Evolutionary conservation across 2,113 vertebrate species (phyloP), one percentile per base, ranked within the genome.

Genomic region (Dromaius novaehollandiae): DNA sequence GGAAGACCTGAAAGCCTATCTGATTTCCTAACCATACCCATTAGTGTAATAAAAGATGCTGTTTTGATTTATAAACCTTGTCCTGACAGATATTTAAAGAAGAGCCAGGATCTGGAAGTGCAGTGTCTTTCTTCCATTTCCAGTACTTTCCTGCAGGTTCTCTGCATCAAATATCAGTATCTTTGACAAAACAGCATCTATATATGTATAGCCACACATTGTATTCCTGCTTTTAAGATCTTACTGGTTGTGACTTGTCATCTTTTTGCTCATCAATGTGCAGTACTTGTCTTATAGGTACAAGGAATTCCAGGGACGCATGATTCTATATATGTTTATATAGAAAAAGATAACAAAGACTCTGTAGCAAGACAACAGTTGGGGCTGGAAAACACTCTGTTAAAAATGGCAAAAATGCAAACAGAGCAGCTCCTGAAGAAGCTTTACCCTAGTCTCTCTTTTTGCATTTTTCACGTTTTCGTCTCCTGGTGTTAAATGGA

Each of bases 251-350:
- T 53, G n/a, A 56, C 48, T 80, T 13, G 25, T 60, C 55, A 65
- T 46, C 21, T 83, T 86, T 83, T 81, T 64, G 21, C 16, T 68
- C 64, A 61, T 70, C 40, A 48, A n/a, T 30, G 48, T 48, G 28
- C 48, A 34, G 7, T 30, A 4, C 21, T 76, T 70, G 12, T 74
- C 40, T 60, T 81, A 55, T 18, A 82, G 55, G 86, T 13, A 20
- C 0, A 0, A 48, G 53, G 77, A n/a, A 7, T 56, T 26, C 25
- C 36, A 79, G 32, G 13, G 21, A 40, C 55, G 4, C 28, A 11
- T 55, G 24, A 10, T 26, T 63, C 7, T 65, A 2, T 68, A 38
- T 38, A 21, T 42, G 34, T 63, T 56, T 84, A 83, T 71, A 28
- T 14, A 80, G n/a, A 18, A 77, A 74, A 48, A 66, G 2, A 13